Conservation (phyloP, 2,113 vertebrate species). For the Equus przewalskii region DNA sequence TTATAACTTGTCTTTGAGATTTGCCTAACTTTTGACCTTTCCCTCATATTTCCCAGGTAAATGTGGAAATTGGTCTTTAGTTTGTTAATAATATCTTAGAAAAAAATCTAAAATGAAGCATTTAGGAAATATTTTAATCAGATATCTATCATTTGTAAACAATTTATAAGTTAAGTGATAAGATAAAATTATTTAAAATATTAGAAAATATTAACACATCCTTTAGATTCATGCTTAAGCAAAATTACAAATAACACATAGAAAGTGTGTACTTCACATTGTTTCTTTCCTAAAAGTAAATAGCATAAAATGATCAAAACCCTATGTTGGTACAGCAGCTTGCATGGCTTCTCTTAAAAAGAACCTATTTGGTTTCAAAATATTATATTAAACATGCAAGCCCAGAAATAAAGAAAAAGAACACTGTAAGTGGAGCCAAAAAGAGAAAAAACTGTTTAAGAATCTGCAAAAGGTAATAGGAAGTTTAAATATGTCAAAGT, state of each 20-base stretch:
- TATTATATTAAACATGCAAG: background rate
- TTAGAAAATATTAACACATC: constrained; percentile 12
- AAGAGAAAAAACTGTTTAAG: background rate
- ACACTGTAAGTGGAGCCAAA: background rate
- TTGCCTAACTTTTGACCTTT: constrained; percentile 1
- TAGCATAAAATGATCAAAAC: background rate
- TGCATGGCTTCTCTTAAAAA: background rate
- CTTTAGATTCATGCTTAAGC: background rate
- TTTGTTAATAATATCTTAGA: constrained; percentile 14
- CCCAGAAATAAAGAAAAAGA: background rate
- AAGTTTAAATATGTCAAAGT: background rate
- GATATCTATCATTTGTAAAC: background rate
- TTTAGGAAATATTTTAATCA: constrained; percentile 47
- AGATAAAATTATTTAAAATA: constrained; percentile 43
- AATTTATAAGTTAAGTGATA: constrained; percentile 6
- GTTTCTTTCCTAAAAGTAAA: constrained; percentile 36
- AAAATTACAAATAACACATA: background rate
- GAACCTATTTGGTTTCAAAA: background rate
- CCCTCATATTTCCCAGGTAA: background rate
- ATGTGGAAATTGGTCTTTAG: constrained; percentile 13
- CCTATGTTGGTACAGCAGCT: background rate
- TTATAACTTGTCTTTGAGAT: constrained; percentile 19
- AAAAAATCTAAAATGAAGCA: constrained; percentile 30
- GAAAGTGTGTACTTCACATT: background rate
- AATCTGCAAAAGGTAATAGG: background rate